Conservation (phyloP, 23 tunicate species). For the Botrylloides violaceus region DNA sequence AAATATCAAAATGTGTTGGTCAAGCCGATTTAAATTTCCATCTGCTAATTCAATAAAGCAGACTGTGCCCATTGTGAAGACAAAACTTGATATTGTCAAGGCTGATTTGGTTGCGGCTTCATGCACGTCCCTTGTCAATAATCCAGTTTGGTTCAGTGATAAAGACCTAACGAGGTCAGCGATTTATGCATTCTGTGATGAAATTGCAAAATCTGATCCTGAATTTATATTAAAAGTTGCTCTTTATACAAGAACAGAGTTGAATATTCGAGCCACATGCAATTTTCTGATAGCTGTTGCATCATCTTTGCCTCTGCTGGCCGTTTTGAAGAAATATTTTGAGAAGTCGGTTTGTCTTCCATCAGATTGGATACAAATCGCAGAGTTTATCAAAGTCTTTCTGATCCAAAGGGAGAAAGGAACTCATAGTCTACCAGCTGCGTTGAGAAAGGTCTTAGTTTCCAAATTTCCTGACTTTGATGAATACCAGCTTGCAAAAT, state of each 20-base stretch:
- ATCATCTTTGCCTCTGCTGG: conserved; percentile 8
- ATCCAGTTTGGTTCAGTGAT: conserved; percentile 7
- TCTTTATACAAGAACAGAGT: conserved; percentile 36
- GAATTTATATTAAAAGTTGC: conserved; percentile 70
- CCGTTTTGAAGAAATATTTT: conserved; percentile 51
- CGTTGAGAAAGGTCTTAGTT: conserved; percentile 59
- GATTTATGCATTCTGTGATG: neutral
- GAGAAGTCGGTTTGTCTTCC: conserved; percentile 29
- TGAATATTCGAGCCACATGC: conserved; percentile 42
- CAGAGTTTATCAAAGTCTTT: conserved; percentile 34
- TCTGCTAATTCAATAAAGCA: conserved; percentile 1
- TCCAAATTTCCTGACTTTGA: conserved; percentile 53
- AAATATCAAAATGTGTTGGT: too few relatives aligned
- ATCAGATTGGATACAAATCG: conserved; percentile 74
- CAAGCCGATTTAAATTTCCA: conserved; percentile 13
- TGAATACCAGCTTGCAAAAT: conserved; percentile 66
- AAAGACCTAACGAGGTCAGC: conserved; percentile 12
- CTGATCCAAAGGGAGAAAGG: neutral
- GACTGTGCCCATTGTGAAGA: neutral
- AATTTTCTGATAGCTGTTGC: conserved; percentile 47
- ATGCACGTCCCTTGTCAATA: conserved; percentile 29
- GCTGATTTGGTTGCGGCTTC: conserved; percentile 17
- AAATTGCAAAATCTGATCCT: conserved; percentile 27
- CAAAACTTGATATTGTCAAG: neutral
- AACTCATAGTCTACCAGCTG: conserved; percentile 16